These are phyloP conservation scores for Trichomalopsis sarcophagae DNA, from an alignment of 1,140 invertebrate genomes.

Conservation along the genomic window DNA sequence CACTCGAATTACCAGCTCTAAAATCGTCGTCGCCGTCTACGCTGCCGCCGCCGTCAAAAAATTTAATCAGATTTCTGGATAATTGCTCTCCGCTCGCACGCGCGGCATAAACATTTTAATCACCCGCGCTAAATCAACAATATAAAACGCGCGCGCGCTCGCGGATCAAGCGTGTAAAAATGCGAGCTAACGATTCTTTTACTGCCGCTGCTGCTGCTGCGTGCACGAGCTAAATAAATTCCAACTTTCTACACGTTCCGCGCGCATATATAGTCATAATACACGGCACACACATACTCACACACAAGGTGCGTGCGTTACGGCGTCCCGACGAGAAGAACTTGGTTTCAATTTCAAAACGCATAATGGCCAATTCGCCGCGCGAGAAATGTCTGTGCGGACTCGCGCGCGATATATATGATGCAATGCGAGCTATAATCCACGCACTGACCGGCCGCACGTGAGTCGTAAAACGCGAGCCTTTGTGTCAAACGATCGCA, in stretches of 20 bases:
- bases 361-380: constrained; percentile 12
- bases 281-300: too few relatives aligned
- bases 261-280: background rate
- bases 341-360: constrained; percentile 39
- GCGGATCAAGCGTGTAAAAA: background rate
- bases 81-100: background rate
- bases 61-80: constrained; percentile 15
- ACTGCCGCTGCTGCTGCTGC: background rate
- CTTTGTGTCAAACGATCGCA: background rate
- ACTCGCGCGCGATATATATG: background rate
- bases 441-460: background rate
- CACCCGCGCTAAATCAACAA: constrained; percentile 33
- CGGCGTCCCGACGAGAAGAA: background rate
- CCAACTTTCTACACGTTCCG: constrained; percentile 29
- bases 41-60: background rate
- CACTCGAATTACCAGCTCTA: constrained; percentile 4
- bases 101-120: constrained; percentile 15
- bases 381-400: background rate
- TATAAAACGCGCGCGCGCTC: constrained; percentile 14
- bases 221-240: background rate
- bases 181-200: constrained; percentile 9
- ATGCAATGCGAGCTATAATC: background rate
- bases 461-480: constrained; percentile 16
- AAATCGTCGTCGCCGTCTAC: background rate
- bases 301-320: background rate